Evolutionary conservation across 2,113 vertebrate genomes (phyloP).

Genomic region (Dendropsophus ebraccatus): DNA sequence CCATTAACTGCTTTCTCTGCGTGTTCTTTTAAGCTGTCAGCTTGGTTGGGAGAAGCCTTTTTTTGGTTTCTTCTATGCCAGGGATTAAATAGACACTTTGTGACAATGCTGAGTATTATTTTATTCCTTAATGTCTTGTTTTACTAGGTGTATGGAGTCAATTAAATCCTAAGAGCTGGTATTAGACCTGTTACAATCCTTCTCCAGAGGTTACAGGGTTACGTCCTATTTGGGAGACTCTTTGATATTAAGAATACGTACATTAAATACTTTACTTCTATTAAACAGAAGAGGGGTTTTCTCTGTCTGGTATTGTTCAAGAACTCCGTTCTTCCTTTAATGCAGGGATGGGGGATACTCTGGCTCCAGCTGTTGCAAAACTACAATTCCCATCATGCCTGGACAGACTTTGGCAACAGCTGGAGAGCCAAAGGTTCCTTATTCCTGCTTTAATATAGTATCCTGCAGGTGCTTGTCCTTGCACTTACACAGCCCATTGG

Average conservation of each 20-base stretch:
- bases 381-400: no score
- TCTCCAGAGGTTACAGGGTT: conserved; percentile 20
- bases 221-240: not conserved
- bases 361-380: no score
- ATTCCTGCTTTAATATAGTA: no score
- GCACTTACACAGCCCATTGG: no score
- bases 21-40: conserved; percentile 59
- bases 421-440: no score
- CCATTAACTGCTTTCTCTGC: conserved; percentile 37
- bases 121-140: conserved; percentile 55
- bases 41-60: conserved; percentile 38
- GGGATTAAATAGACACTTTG: conserved; percentile 40
- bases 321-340: not conserved
- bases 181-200: conserved; percentile 50
- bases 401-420: no score
- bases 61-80: not conserved
- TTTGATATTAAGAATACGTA: not conserved
- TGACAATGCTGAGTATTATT: conserved; percentile 46
- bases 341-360: no score
- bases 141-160: conserved; percentile 42
- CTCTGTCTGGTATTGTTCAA: not conserved
- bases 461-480: no score
- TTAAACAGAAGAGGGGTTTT: not conserved
- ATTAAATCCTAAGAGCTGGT: conserved; percentile 47
- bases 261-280: not conserved